Base-by-base conservation (phyloP, 2,113 vertebrate genomes). In the Motacilla tschutschensis region DNA sequence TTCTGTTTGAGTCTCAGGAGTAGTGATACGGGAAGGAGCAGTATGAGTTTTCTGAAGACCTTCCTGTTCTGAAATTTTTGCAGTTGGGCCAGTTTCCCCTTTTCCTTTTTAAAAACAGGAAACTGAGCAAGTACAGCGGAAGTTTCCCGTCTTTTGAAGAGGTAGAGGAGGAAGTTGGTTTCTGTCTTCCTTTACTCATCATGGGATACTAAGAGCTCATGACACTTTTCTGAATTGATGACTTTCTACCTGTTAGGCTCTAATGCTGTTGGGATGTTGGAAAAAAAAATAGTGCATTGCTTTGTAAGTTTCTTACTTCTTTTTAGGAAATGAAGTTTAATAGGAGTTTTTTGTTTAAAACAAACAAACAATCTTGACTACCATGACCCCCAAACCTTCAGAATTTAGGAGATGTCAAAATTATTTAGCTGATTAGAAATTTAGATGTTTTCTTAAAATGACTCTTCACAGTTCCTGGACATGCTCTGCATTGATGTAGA, bases 31-130 rank as follows among this genome's bases (percentile, higher is more conserved):
- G 33, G 28, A 57, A 79, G 69, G 43, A 88, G 38, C 35, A 57
- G 43, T 75, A 47, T 25, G 44, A 6, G 50, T 87, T 86, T 91
- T 85, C 66, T 64, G 62, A 83, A 78, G 33, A 57, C 41, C 36
- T 67, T 88, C 60, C 62, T 83, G 14, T 67, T 83, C 89, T 84
- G 74, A 75, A 76, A 29, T n/a, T 57, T 83, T 60, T 79, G 67
- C 71, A 72, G 1, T 89, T 77, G 22, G 64, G 36, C 48, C 1
- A 0, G n/a, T 90, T 87, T 80, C 69, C 60, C 31, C 22, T 85
- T 87, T 77, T 76, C 79, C 64, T 79, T 91, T 74, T 75, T 62
- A 57, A 78, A 81, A 41, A 74, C 58, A 72, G 66, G 74, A 90
- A 91, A 50, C 24, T 57, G 63, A 72, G 53, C 20, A 75, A 65